Conservation (phyloP, 2,113 vertebrate genomes). For the Phaetusa simplex region DNA sequence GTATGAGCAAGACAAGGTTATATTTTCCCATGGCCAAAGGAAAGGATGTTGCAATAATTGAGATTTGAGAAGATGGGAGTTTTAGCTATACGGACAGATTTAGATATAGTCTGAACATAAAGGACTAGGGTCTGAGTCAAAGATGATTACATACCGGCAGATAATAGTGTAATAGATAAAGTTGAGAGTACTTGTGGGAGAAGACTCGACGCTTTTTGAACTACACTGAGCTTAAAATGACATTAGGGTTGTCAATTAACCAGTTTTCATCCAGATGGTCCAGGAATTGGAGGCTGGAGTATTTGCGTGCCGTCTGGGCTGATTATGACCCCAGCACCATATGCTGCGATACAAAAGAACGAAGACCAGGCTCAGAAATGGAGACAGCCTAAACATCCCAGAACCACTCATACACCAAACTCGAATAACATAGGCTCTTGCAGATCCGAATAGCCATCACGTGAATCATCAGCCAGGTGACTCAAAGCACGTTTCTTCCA, state of each 20-base stretch:
- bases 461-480: not conserved
- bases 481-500: not conserved
- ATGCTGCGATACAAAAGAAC: not conserved
- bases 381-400: not conserved
- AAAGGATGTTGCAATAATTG: conserved; percentile 35
- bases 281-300: not conserved
- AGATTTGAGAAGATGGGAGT: conserved; percentile 25
- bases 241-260: conserved; percentile 44
- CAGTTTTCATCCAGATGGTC: conserved; percentile 56
- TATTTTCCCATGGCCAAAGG: conserved; percentile 49
- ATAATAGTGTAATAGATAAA: conserved; percentile 7
- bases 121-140: conserved; percentile 40
- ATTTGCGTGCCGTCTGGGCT: not conserved
- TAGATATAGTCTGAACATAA: not conserved
- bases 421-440: not conserved
- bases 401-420: not conserved
- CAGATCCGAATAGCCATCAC: not conserved
- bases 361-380: not conserved
- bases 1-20: conserved; percentile 18
- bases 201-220: not conserved
- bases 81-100: not conserved
- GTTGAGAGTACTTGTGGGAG: conserved; percentile 4
- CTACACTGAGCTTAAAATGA: conserved; percentile 39
- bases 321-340: not conserved
- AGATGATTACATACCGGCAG: conserved; percentile 33